Percentiles rank a stretch among this genome's conserved stretches.
phyloP scores from a whole-genome alignment of 2,113 vertebrate genomes.

The Hypanus sabinus region DNA sequence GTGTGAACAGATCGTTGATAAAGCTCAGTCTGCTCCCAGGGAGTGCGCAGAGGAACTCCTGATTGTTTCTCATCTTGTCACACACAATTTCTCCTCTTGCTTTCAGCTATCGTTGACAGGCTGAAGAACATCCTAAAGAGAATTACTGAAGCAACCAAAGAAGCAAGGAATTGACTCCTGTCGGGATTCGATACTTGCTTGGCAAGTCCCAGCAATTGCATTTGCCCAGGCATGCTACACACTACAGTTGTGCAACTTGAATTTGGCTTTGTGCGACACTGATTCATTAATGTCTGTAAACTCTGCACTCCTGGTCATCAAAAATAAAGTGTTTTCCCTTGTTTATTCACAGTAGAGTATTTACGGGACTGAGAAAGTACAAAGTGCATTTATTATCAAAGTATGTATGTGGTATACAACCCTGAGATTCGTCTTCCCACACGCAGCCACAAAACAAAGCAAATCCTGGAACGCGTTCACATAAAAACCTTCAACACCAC shows the following conservation, averaged over 20 bases:
- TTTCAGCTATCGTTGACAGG: conserved; percentile 28
- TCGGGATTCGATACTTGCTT: not conserved
- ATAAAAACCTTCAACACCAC: too few relatives aligned
- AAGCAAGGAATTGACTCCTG: not conserved
- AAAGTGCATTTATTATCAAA: too few relatives aligned
- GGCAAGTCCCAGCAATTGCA: not conserved
- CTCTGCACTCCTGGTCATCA: not conserved
- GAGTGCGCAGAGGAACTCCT: not conserved
- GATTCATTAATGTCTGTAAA: not conserved
- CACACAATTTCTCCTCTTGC: not conserved
- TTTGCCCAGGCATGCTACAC: not conserved
- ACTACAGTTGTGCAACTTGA: not conserved
- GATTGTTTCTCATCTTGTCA: not conserved
- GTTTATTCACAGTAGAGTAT: not conserved
- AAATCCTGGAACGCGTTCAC: too few relatives aligned
- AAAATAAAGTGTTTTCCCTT: not conserved
- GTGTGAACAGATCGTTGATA: not conserved
- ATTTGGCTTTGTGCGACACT: not conserved
- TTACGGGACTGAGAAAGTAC: not conserved
- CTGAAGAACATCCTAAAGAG: not conserved
- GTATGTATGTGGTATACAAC: too few relatives aligned
- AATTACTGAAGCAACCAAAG: not conserved
- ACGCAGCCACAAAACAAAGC: too few relatives aligned
- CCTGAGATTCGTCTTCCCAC: too few relatives aligned
- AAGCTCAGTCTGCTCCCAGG: not conserved